Evolutionary conservation across 2,888 invertebrate genomes (phyloP).

Genomic region (Limnephilus lunatus): DNA sequence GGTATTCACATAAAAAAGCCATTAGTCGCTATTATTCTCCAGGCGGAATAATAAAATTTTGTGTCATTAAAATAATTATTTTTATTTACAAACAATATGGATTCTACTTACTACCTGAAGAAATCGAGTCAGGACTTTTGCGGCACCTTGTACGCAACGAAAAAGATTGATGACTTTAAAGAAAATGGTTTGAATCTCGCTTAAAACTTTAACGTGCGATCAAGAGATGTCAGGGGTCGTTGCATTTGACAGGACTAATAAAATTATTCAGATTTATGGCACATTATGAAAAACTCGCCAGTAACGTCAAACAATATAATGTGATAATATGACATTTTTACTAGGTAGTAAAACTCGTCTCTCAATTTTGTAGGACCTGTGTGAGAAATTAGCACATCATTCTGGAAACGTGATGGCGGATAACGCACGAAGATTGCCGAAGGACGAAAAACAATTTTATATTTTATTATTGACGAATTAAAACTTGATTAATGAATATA

Average conservation of each 20-base stretch:
- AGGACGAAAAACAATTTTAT: not conserved
- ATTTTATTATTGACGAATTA: not conserved
- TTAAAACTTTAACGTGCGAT: not conserved
- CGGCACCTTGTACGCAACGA: no score
- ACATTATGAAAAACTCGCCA: not conserved
- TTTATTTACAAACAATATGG: no score
- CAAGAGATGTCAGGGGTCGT: not conserved
- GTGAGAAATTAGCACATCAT: slow-evolving; percentile 12
- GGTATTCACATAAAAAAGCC: no score
- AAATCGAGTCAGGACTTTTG: no score
- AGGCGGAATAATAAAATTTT: no score
- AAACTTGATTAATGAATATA: not conserved
- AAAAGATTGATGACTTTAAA: not conserved
- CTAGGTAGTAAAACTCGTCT: not conserved
- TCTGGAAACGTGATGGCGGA: not conserved
- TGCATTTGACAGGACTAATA: not conserved
- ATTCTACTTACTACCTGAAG: no score
- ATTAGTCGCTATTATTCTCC: no score
- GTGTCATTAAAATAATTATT: no score
- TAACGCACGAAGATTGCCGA: not conserved
- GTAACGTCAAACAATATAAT: not conserved
- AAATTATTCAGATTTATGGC: not conserved
- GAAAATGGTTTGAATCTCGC: not conserved
- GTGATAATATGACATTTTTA: not conserved
- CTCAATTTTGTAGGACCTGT: not conserved